These are phyloP conservation scores for Caenorhabditis parvicauda DNA, from an alignment of 2,888 invertebrate species.

Conservation along the genomic window DNA sequence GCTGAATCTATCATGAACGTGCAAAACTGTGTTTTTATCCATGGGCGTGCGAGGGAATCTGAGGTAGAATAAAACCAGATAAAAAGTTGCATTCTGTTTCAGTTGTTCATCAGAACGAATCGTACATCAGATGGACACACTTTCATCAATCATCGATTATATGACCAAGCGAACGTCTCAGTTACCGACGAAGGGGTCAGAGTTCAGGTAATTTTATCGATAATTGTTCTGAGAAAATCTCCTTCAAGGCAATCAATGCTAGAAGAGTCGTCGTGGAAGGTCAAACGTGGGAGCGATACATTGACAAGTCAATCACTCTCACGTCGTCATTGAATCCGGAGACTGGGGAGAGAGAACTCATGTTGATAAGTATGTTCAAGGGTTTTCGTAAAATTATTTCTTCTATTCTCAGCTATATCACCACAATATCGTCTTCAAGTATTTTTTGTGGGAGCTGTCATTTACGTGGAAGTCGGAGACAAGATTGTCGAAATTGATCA, in stretches of 20 bases:
- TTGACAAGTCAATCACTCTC: conserved; percentile 18
- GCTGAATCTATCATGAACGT: conserved; percentile 16
- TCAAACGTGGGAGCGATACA: conserved; percentile 20
- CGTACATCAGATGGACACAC: conserved; percentile 19
- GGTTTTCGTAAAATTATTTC: background rate
- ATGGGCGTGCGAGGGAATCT: conserved; percentile 10
- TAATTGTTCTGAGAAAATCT: background rate
- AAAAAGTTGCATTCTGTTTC: conserved; percentile 6
- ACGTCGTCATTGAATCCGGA: background rate
- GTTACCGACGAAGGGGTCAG: conserved; percentile 18
- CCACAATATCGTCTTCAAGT: conserved; percentile 19
- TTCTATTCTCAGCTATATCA: conserved; percentile 13
- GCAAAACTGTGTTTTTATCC: conserved; percentile 14
- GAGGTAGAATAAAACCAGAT: conserved; percentile 1
- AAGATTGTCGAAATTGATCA: conserved; percentile 23
- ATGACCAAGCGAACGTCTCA: conserved; percentile 28
- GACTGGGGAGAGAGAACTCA: conserved; percentile 13
- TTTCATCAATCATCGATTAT: conserved; percentile 16
- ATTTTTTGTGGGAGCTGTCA: conserved; percentile 21
- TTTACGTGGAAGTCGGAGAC: conserved; percentile 24
- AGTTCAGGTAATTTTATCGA: conserved; percentile 14
- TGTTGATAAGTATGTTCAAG: conserved; percentile 12
- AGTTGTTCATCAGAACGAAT: conserved; percentile 22
- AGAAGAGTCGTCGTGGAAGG: conserved; percentile 12
- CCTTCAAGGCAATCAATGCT: conserved; percentile 12